A percentile compares a stretch with the other conserved stretches of the same genome.
Conservation (phyloP, 2,888 invertebrate genomes). For the Gari tellinella region DNA sequence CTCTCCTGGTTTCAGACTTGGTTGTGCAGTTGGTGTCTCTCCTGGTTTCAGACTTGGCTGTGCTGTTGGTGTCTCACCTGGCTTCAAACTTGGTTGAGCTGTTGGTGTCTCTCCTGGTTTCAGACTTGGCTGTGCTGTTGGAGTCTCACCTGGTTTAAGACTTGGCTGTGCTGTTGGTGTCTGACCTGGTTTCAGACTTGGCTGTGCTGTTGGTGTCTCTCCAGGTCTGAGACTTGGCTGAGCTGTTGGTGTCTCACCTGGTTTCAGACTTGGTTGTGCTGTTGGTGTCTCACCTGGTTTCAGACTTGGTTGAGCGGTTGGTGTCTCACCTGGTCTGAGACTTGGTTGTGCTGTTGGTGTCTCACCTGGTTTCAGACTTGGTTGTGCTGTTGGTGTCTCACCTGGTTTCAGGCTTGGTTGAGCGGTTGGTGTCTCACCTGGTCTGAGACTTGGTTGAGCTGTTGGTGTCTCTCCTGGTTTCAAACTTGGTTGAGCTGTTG, state of each 20-base stretch:
- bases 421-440: conserved; percentile 37
- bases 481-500: conserved; percentile 45
- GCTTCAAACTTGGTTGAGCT: conserved; percentile 33
- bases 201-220: conserved; percentile 43
- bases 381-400: conserved; percentile 35
- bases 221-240: conserved; percentile 37
- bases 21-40: conserved; percentile 43
- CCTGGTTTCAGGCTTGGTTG: conserved; percentile 21
- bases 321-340: conserved; percentile 20
- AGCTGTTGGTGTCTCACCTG: conserved; percentile 46
- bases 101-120: conserved; percentile 47
- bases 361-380: conserved; percentile 17
- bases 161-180: conserved; percentile 41
- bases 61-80: conserved; percentile 45
- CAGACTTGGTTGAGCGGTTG: conserved; percentile 40
- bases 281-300: conserved; percentile 16
- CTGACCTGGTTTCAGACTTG: conserved; percentile 18
- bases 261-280: conserved; percentile 34
- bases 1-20: conserved; percentile 26
- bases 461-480: conserved; percentile 39
- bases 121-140: conserved; percentile 41
- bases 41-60: conserved; percentile 38
- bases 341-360: conserved; percentile 42
- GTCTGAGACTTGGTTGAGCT: conserved; percentile 11
- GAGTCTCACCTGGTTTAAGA: conserved; percentile 25